Evolutionary conservation across 2,797 vertebrate genomes (phyloP).

Genomic region (Lutjanus campechanus): DNA sequence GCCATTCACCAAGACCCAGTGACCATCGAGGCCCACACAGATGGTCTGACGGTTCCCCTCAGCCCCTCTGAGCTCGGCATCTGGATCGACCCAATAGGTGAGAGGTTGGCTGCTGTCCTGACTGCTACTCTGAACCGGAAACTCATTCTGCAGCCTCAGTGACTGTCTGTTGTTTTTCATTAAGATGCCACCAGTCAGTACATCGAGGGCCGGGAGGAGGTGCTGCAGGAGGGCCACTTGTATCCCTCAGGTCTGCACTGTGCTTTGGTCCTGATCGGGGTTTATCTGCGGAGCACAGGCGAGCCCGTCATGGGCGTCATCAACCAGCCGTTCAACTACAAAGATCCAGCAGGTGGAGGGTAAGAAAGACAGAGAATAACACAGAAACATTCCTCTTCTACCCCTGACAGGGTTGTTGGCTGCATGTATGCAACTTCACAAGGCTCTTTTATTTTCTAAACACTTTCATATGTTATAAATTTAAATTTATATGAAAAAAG

Average conservation of each 20-base stretch:
- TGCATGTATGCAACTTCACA: background rate
- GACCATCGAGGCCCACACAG: constrained; percentile 59
- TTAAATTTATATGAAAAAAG: too few species aligned
- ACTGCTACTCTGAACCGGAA: background rate
- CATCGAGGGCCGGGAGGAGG: constrained; percentile 88
- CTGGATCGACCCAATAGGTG: constrained; percentile 90
- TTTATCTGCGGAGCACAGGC: constrained; percentile 87
- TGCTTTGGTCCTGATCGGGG: constrained; percentile 91
- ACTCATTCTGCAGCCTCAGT: background rate
- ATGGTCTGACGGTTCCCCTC: constrained; percentile 76
- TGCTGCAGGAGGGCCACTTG: constrained; percentile 82
- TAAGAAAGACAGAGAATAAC: constrained; percentile 47
- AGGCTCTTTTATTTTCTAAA: background rate
- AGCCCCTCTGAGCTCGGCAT: constrained; percentile 82
- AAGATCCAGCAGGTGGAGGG: constrained; percentile 79
- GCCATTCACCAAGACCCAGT: constrained; percentile 86
- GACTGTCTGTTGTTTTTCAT: constrained; percentile 23
- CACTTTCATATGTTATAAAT: background rate
- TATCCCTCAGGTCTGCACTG: constrained; percentile 91
- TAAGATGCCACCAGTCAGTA: constrained; percentile 93
- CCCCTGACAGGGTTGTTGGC: background rate
- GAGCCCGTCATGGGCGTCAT: constrained; percentile 92
- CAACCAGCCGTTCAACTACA: constrained; percentile 91
- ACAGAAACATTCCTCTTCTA: background rate
- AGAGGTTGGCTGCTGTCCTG: background rate